Base-by-base conservation (phyloP, 2,797 vertebrate genomes). In the Spondyliosoma cantharus region DNA sequence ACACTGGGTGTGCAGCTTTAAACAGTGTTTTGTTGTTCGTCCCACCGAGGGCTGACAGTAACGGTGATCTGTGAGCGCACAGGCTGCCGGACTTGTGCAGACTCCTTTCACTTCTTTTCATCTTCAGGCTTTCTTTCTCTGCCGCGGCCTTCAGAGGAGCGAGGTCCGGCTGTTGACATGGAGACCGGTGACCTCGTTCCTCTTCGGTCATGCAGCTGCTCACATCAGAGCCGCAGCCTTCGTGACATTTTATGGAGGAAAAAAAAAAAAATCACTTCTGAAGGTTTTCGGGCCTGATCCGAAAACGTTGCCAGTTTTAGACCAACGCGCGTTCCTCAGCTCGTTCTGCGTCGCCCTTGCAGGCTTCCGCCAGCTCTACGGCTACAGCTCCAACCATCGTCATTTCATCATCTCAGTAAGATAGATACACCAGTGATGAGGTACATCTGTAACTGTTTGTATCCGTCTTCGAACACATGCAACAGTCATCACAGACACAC, bases 141-240 rank as follows among this genome's bases (percentile, higher is more conserved):
- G 68, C 50, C 32, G 8, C 46, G 12, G 48, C 25, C 27, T 77
- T 61, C 63, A 29, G 54, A 19, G 17, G 43, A 74, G 67, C 7
- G 64, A 77, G 68, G 76, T 71, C 13, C 0, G 3, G 58, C 68
- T 7, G 68, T 81, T 29, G 24, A 71, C 12, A 22, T 83, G 76
- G 83, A 74, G 32, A 84, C 76, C 50, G 22, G 0, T 69, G 84
- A 83, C 80, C 81, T 79, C 52, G 24, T 46, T 75, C 62, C 24
- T 58, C 64, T 58, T 56, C 17, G 1, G 58, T 45, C 71, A 43
- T 1, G 54, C 78, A 62, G 75, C 56, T 63, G 72, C 75, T 75
- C 70, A 45, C 76, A 52, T 77, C 70, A 43, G 7, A 56, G 71
- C 42, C 24, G 32, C 68, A 3, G 48, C 54, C 63, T 81, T 37